phyloP scores from a whole-genome alignment of 1,140 invertebrate species.

The Drosophila sp. region DNA sequence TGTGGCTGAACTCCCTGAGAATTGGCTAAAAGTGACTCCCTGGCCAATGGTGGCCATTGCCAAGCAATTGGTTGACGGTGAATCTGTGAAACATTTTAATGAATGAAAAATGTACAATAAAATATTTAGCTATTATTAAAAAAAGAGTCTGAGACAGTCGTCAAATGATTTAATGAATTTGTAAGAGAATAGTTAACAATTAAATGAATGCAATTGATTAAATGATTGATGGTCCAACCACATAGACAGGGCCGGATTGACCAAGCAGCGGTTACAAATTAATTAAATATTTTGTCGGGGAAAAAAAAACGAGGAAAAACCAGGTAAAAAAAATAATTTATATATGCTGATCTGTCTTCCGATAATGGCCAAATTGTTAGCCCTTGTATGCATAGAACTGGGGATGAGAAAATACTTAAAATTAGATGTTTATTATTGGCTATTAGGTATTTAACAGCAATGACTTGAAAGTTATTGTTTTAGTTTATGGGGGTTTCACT shows the following conservation, averaged over 20 bases:
- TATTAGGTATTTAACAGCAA: no score
- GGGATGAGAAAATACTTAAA: slow-evolving; percentile 17
- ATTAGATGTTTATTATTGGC: no score
- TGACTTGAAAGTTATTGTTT: no score
- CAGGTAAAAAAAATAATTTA: no score
- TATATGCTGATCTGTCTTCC: no score
- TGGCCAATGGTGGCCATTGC: background rate
- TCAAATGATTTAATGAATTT: background rate
- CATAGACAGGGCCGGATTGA: no score
- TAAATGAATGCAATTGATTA: slow-evolving; percentile 9
- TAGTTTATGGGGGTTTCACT: no score
- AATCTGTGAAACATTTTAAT: slow-evolving; percentile 11
- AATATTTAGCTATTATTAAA: slow-evolving; percentile 5
- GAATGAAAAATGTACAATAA: slow-evolving; percentile 4
- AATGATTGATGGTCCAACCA: background rate
- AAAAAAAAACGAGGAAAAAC: no score
- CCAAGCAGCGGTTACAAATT: no score
- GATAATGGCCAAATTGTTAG: no score
- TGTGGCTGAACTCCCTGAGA: slow-evolving; percentile 5
- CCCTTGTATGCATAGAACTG: slow-evolving; percentile 13
- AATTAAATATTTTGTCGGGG: no score
- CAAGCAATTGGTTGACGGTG: background rate
- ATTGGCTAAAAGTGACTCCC: background rate
- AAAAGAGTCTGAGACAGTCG: no score
- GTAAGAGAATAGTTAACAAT: slow-evolving; percentile 7